Evolutionary conservation across 2,797 vertebrate genomes (phyloP).

Genomic region (Acanthurus lineatus): DNA sequence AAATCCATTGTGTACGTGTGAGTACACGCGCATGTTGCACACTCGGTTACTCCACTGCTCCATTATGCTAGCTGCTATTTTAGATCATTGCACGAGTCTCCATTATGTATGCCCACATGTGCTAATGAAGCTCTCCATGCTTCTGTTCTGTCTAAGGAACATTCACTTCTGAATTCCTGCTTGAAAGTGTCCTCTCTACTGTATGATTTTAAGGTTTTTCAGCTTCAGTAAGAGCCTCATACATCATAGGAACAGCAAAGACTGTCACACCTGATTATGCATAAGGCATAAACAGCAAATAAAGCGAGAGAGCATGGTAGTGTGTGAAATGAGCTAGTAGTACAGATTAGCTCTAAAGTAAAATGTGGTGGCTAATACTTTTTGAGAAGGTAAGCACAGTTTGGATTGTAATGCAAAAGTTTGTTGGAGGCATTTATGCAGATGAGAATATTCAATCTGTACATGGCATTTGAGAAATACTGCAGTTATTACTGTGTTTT

Average conservation of each 20-base stretch:
- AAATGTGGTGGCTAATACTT: not conserved
- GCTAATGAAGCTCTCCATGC: constrained; percentile 66
- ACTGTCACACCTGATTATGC: not conserved
- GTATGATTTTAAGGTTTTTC: constrained; percentile 10
- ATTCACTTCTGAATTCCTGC: constrained; percentile 31
- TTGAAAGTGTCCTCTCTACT: constrained; percentile 19
- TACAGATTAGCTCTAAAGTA: not conserved
- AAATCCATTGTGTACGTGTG: constrained; percentile 61
- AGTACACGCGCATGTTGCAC: constrained; percentile 31
- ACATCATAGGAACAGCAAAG: not conserved
- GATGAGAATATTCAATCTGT: not conserved
- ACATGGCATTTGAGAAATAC: too few relatives aligned
- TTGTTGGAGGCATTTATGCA: not conserved
- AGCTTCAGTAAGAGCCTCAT: not conserved
- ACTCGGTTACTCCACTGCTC: constrained; percentile 60
- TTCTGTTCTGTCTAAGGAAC: constrained; percentile 54
- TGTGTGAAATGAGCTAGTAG: too few relatives aligned
- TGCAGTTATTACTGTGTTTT: too few relatives aligned
- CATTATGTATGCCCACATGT: constrained; percentile 67
- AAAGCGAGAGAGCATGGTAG: too few relatives aligned
- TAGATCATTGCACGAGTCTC: constrained; percentile 59
- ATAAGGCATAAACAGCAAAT: not conserved
- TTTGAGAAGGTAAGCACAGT: not conserved
- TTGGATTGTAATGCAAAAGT: not conserved
- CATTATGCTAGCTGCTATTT: constrained; percentile 69